Conservation (phyloP, 37 sponge, comb jelly and placozoan genomes). For the Dysidea cf. avara region DNA sequence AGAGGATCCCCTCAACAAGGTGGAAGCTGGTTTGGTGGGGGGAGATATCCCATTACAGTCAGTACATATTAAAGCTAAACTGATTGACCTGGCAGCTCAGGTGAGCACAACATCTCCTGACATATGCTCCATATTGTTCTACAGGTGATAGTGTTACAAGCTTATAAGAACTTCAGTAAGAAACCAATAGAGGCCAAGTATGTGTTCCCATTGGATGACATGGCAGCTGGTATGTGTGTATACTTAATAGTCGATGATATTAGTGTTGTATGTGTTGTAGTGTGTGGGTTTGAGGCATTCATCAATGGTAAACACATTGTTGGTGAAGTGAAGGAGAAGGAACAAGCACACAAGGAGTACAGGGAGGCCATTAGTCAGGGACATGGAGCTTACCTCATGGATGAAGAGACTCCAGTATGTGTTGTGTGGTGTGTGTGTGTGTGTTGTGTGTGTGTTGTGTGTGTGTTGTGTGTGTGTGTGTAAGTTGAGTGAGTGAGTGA, state of each 20-base stretch:
- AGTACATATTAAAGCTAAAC: no score
- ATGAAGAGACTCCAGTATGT: slow-evolving; percentile 95
- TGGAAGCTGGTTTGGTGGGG: slow-evolving; percentile 85
- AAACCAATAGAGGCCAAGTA: slow-evolving; percentile 96
- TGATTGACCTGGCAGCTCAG: slow-evolving; percentile 83
- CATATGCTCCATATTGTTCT: background rate
- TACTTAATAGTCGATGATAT: background rate
- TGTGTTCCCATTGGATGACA: slow-evolving; percentile 96
- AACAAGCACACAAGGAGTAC: no score
- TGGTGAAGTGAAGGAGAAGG: no score
- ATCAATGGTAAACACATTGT: no score
- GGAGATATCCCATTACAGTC: slow-evolving; percentile 79
- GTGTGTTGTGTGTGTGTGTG: no score
- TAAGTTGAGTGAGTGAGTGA: background rate
- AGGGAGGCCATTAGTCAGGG: slow-evolving; percentile 97
- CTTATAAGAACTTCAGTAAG: slow-evolving; percentile 80
- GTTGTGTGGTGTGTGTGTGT: no score
- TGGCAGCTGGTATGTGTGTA: no score
- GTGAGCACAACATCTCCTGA: slow-evolving; percentile 16
- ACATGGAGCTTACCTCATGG: slow-evolving; percentile 99
- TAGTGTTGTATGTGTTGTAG: no score
- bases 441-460: no score
- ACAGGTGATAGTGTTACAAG: slow-evolving; percentile 85
- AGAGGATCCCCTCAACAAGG: slow-evolving; percentile 79
- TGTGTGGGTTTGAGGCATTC: no score